Conservation (phyloP, 1,140 invertebrate species). For the Lepidurus packardi region DNA sequence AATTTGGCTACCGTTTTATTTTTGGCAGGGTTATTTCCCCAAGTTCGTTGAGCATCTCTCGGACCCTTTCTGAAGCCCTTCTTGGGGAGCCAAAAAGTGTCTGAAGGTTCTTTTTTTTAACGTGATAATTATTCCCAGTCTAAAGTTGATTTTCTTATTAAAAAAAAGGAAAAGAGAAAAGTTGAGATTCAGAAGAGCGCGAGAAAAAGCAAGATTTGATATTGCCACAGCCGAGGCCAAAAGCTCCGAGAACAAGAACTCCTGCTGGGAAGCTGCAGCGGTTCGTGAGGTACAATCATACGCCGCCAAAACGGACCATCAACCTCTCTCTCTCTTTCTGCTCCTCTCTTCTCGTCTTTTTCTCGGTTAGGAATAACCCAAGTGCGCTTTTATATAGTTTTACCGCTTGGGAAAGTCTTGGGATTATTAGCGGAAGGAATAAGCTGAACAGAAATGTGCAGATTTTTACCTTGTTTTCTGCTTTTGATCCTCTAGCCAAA, state of each 20-base stretch:
- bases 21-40: neutral
- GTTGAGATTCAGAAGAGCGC: neutral
- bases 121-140: constrained; percentile 7
- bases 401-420: neutral
- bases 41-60: neutral
- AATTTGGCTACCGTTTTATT: constrained; percentile 1
- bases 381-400: neutral
- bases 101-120: neutral
- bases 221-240: constrained; percentile 1
- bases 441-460: neutral
- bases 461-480: neutral
- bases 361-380: neutral
- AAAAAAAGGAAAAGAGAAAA: neutral
- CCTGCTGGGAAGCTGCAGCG: constrained; percentile 20
- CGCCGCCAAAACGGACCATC: neutral
- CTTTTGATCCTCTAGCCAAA: neutral
- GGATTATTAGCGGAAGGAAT: neutral
- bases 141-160: neutral
- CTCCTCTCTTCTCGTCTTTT: neutral
- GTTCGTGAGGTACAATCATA: constrained; percentile 19
- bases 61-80: neutral
- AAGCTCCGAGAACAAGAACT: neutral
- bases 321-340: neutral
- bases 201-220: constrained; percentile 19
- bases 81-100: neutral